phyloP scores from a whole-genome alignment of 2,797 vertebrate species.

The Esox masquinongy region DNA sequence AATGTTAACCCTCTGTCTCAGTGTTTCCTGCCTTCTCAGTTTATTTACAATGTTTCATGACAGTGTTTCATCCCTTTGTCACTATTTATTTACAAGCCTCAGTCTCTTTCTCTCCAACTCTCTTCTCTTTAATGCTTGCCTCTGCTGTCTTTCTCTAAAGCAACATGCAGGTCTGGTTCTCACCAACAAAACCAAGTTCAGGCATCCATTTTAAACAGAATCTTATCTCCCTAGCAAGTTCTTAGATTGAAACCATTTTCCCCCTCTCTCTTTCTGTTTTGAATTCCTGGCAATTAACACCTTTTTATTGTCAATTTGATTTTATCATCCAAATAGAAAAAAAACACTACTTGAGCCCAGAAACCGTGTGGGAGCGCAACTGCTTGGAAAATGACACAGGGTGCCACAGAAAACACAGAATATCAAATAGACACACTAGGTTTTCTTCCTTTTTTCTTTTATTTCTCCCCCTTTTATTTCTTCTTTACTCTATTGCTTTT shows the following conservation, averaged over 20 bases:
- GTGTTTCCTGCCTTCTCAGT: no score
- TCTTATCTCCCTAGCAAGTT: constrained; percentile 37
- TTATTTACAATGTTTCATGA: no score
- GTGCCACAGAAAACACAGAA: constrained; percentile 71
- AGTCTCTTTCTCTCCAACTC: not conserved
- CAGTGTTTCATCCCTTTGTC: no score
- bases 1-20: not conserved
- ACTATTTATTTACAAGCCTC: no score
- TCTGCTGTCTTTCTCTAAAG: not conserved
- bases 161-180: not conserved
- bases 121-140: not conserved
- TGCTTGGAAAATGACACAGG: constrained; percentile 58
- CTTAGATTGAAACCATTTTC: constrained; percentile 49
- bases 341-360: constrained; percentile 33
- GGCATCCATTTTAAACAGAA: constrained; percentile 8
- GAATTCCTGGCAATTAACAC: constrained; percentile 62
- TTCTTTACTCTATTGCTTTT: constrained; percentile 37
- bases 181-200: not conserved
- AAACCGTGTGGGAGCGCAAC: constrained; percentile 37
- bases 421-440: constrained; percentile 65
- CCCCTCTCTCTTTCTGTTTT: constrained; percentile 49
- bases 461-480: constrained; percentile 62
- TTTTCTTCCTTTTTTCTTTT: constrained; percentile 57
- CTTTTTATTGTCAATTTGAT: constrained; percentile 52
- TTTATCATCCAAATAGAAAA: constrained; percentile 48